Percentiles rank a stretch among this genome's conserved stretches.
phyloP scores from a whole-genome alignment of 2,113 vertebrate genomes.

The Aptenodytes patagonicus region DNA sequence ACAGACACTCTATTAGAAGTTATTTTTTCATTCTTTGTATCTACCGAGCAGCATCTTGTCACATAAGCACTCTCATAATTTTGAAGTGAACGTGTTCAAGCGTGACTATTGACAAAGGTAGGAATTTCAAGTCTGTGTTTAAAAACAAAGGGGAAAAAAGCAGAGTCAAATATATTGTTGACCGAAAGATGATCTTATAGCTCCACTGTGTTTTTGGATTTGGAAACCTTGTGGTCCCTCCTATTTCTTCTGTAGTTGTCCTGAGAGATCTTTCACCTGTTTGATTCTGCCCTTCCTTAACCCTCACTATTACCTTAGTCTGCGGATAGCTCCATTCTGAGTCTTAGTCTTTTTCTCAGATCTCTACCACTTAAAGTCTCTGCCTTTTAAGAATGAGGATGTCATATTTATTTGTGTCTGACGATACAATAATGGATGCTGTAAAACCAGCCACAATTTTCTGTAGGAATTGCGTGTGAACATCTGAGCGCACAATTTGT shows the following conservation, averaged over 20 bases:
- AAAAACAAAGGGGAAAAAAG: not conserved
- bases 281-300: not conserved
- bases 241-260: not conserved
- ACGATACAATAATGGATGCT: not conserved
- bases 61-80: not conserved
- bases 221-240: not conserved
- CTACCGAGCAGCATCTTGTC: not conserved
- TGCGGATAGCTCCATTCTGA: not conserved
- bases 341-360: not conserved
- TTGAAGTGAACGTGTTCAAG: not conserved
- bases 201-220: not conserved
- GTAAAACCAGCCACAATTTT: not conserved
- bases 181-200: not conserved
- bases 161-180: not conserved
- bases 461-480: not conserved
- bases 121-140: not conserved
- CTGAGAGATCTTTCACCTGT: not conserved
- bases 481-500: not conserved
- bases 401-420: not conserved
- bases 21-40: not conserved
- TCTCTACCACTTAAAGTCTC: not conserved
- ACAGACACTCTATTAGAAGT: not conserved
- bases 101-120: not conserved
- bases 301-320: not conserved
- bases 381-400: not conserved